Base-by-base conservation (phyloP, 2,888 invertebrate genomes). In the Poecilobothrus nobilitatus region DNA sequence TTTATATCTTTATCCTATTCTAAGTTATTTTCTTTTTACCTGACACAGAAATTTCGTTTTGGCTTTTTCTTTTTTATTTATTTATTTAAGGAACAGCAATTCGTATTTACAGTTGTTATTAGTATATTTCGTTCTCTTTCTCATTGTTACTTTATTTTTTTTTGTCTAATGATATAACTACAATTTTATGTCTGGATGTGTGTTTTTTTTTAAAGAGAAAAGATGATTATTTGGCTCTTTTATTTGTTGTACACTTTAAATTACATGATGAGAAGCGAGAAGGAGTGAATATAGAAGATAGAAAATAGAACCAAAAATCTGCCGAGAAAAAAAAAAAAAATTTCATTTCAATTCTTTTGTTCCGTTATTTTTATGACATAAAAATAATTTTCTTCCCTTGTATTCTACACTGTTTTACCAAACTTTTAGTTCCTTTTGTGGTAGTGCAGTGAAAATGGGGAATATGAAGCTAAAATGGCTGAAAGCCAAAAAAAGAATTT, bases 271-370 rank as follows among this genome's bases (percentile, higher is more conserved):
- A 1, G 9, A 53, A 18, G 53, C 4, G 18, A 44, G 15, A 6
- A 53, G 12, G 37, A 37, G 9, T 10, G 12, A n/a, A 37, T 10
- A 12, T 12, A 53, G 44, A 53, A 53, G 12, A 18, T 53, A 53
- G 27, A 27, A n/a, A n/a, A n/a, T 27, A 27, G 27, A 27, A 27
- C 27, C 27, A 27, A 27, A 27, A 27, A 27, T 2, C 27, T 27
- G 27, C 27, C 5, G 27, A 5, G 27, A 27, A 27, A 27, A 27
- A 2, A 27, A 27, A 53, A 53, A 53, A 53, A 53, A 18, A 53
- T 53, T 53, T 53, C 53, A 53, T 53, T 53, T 53, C 53, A 53
- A 18, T 53, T 53, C 53, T 53, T 53, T 53, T 53, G 53, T 53
- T 53, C 53, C 53, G 53, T 53, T 53, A 53, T 53, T 53, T 53